Evolutionary conservation across 1,140 invertebrate genomes (phyloP).

Genomic region (Teleogryllus occipitalis): DNA sequence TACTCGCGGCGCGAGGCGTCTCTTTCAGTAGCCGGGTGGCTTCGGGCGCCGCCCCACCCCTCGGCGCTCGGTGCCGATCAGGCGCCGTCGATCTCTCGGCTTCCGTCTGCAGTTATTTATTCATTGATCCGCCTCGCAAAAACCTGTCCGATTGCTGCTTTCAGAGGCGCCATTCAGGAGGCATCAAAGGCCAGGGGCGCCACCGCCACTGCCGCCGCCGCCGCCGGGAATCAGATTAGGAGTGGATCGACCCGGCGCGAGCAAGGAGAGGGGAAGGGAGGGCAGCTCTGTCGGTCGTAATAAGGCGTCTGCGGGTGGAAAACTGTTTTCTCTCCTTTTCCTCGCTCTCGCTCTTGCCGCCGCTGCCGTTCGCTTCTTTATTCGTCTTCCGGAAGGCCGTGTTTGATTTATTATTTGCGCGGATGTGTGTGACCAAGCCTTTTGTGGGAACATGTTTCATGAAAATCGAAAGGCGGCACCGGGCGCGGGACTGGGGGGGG

Average conservation of each 20-base stretch:
- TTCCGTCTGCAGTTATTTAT: neutral
- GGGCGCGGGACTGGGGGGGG: no score
- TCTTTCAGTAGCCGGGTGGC: no score
- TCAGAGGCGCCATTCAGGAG: neutral
- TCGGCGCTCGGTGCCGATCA: neutral
- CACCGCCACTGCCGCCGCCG: no score
- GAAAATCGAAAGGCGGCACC: no score
- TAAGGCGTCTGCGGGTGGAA: neutral
- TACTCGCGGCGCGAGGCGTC: no score
- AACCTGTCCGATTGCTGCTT: neutral
- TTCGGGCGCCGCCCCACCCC: no score
- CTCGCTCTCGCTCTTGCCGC: neutral
- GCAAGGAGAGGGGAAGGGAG: neutral
- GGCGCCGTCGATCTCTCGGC: neutral
- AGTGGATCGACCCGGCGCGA: neutral
- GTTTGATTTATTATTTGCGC: neutral
- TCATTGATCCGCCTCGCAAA: constrained; percentile 3
- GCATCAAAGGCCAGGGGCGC: neutral
- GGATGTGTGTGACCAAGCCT: neutral
- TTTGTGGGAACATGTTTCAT: no score
- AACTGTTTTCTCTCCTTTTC: neutral
- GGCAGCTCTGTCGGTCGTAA: neutral
- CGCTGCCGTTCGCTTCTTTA: neutral
- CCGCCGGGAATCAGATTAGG: neutral
- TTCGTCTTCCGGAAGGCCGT: neutral